These are phyloP conservation scores for Stichodactyla helianthus DNA, from an alignment of 64 coral and sea anemone genomes.

Conservation along the genomic window DNA sequence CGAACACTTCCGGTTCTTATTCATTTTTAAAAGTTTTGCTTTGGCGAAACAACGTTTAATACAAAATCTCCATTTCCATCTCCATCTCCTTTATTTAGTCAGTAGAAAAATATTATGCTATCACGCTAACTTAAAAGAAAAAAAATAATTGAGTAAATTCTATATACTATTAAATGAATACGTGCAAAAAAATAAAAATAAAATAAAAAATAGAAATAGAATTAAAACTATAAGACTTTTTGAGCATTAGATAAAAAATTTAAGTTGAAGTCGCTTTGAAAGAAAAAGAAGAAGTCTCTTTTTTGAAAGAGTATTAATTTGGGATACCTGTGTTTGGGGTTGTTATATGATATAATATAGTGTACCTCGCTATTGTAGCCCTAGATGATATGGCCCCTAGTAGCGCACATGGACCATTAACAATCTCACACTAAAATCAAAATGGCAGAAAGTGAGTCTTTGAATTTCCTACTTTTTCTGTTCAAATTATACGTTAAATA, in stretches of 20 bases:
- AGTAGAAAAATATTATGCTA: no score
- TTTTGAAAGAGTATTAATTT: background rate
- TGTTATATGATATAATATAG: background rate
- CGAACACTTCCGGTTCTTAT: background rate
- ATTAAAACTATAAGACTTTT: background rate
- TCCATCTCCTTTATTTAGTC: no score
- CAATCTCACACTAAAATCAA: slow-evolving; percentile 21
- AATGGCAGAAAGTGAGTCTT: slow-evolving; percentile 52
- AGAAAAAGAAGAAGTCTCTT: background rate
- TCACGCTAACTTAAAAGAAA: no score
- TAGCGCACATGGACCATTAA: slow-evolving; percentile 28
- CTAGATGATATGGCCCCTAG: background rate
- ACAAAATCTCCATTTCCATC: no score
- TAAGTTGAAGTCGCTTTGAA: background rate
- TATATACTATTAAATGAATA: no score
- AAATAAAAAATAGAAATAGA: background rate
- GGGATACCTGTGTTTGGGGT: background rate
- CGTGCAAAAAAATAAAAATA: no score
- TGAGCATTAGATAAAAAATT: background rate
- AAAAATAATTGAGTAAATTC: no score
- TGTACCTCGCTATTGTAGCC: background rate
- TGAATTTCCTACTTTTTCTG: background rate
- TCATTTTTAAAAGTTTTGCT: background rate
- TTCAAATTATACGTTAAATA: background rate
- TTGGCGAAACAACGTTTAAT: background rate